A percentile compares a stretch with the other conserved stretches of the same genome.
These are phyloP conservation scores for Scatophagus argus DNA, from an alignment of 2,113 vertebrate genomes.

Conservation along the genomic window DNA sequence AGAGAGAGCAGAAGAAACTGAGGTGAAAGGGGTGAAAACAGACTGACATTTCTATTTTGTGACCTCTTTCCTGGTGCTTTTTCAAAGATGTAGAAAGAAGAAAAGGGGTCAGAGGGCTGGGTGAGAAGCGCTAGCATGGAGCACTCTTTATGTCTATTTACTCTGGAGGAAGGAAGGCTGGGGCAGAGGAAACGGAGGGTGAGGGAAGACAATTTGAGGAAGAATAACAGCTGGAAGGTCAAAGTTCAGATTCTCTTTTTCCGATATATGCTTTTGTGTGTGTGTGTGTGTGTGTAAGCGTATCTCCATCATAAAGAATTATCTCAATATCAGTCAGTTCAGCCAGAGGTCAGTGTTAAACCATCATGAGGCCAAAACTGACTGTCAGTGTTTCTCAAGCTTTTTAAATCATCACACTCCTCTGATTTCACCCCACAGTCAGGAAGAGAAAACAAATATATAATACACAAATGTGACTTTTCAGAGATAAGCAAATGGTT, in stretches of 20 bases:
- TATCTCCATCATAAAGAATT: neutral
- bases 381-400: neutral
- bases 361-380: slow-evolving; percentile 21
- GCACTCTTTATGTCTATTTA: neutral
- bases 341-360: slow-evolving; percentile 35
- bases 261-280: neutral
- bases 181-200: neutral
- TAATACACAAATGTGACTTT: neutral
- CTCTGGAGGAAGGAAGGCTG: slow-evolving; percentile 10
- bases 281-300: neutral
- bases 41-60: slow-evolving; percentile 27
- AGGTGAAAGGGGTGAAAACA: slow-evolving; percentile 21
- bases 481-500: neutral
- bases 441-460: neutral
- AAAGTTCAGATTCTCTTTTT: slow-evolving; percentile 14
- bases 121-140: slow-evolving; percentile 2
- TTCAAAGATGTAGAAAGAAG: neutral
- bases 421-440: neutral
- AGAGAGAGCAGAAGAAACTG: neutral
- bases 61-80: slow-evolving; percentile 30
- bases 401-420: slow-evolving; percentile 11
- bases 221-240: slow-evolving; percentile 43
- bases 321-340: slow-evolving; percentile 42
- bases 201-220: slow-evolving; percentile 19
- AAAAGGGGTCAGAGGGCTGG: slow-evolving; percentile 10